Base-by-base conservation (phyloP, 2,113 vertebrate species). In the Bettongia penicillata region DNA sequence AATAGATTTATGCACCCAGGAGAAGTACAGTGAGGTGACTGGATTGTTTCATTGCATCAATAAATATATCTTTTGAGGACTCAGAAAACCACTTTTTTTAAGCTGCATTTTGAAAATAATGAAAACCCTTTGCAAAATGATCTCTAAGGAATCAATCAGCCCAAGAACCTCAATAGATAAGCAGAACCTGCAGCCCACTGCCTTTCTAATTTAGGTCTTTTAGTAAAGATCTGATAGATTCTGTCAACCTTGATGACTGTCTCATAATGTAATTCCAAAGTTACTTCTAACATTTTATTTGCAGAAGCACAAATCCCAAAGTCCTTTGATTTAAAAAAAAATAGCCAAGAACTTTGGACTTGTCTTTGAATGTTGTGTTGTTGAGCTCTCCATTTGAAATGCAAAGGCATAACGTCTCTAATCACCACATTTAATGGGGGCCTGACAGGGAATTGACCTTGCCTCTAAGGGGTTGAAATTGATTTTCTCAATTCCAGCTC, bases 61-160 rank as follows among this genome's bases (percentile, higher is more conserved):
- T 95, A 95, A 94, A 96, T 92, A 92, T 11, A 96, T 93, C 26
- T 93, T 96, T 91, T 37, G 26, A 14, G 47, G 91, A 92, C 37
- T 90, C 22, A 94, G 51, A 93, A 97, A 97, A 94, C 96, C 43
- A 53, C 47, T 95, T 97, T 93, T 92, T 50, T 96, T 91, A 31
- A 90, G 3, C 51, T 95, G 68, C 37, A 53, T n/a, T 95, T 93
- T 96, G 90, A 91, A 98, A 97, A 84, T 91, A 89, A 90, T 91
- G 90, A 95, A 26, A 57, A 2, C 49, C 1, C 47, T 94, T 96
- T n/a, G n/a, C 89, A 95, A 68, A 77, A 47, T 94, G 90, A 93
- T 95, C 68, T 97, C 43, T 12, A 22, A 95, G 93, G 57, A 97
- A 95, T 95, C 49, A 94, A 94, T 97, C 57, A 89, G 91, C 51